A percentile compares a stretch with the other conserved stretches of the same genome.
phyloP scores from a whole-genome alignment of 1,140 invertebrate species.

The Paraescarpia echinospica region DNA sequence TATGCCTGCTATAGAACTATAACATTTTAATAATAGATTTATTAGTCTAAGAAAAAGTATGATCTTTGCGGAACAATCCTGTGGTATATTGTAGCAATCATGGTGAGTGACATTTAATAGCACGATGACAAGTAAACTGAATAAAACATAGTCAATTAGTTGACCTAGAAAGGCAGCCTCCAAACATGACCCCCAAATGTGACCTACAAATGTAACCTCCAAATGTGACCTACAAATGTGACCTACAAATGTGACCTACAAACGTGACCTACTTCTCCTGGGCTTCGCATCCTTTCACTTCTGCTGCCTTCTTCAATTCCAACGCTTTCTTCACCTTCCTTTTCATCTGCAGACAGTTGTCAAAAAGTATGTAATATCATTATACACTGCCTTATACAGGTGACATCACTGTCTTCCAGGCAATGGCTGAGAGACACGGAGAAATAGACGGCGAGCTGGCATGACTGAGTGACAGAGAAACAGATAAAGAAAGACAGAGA shows the following conservation, averaged over 20 bases:
- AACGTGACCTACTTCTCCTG: constrained; percentile 41
- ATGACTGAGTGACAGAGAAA: too few species aligned
- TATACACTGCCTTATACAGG: not conserved
- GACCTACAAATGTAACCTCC: not conserved
- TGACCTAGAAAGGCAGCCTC: not conserved
- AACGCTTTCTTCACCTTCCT: constrained; percentile 38
- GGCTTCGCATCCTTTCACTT: constrained; percentile 40
- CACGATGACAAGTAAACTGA: too few species aligned
- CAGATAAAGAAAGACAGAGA: too few species aligned
- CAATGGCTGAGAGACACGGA: too few species aligned
- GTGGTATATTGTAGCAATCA: too few species aligned
- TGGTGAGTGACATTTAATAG: too few species aligned
- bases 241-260: not conserved
- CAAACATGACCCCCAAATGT: not conserved
- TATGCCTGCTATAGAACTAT: too few species aligned
- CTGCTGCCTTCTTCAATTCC: constrained; percentile 39
- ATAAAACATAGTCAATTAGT: not conserved
- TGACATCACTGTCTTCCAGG: too few species aligned
- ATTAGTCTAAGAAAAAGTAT: too few species aligned
- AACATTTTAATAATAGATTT: too few species aligned
- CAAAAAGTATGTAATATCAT: not conserved
- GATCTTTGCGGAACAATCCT: too few species aligned
- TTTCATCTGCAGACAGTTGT: constrained; percentile 40
- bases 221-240: constrained; percentile 32
- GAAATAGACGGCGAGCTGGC: too few species aligned